A percentile compares a stretch with the other conserved stretches of the same genome.
Conservation (phyloP, 2,113 vertebrate species). For the Chloroceryle aenea region DNA sequence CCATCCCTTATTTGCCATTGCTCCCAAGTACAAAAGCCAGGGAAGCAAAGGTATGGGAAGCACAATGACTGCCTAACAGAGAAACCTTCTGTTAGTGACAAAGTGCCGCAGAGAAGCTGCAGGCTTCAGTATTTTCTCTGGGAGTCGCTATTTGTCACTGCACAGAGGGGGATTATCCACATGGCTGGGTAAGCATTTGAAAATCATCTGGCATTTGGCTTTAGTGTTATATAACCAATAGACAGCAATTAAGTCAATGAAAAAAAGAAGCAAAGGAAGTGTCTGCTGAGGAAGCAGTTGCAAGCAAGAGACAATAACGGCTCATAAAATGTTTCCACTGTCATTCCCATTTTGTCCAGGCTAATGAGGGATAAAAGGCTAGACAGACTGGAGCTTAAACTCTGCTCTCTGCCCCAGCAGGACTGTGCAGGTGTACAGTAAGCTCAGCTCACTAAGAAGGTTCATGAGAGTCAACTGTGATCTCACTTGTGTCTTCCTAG, state of each 20-base stretch:
- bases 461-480: background rate
- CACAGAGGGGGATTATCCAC: background rate
- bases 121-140: constrained; percentile 1
- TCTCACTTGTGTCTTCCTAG: background rate
- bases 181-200: constrained; percentile 7
- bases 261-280: constrained; percentile 34
- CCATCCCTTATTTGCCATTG: background rate
- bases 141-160: constrained; percentile 9
- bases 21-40: background rate
- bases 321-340: background rate
- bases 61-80: background rate
- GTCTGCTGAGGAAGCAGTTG: background rate
- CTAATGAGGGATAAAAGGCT: background rate
- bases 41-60: background rate
- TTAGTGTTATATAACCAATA: background rate
- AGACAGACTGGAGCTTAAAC: background rate
- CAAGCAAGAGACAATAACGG: background rate
- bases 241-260: constrained; percentile 21
- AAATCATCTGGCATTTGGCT: constrained; percentile 28
- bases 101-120: background rate
- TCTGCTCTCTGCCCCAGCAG: background rate
- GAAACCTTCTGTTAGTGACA: background rate
- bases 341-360: background rate
- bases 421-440: background rate
- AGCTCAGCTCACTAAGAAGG: background rate